Evolutionary conservation across 1,140 invertebrate species (phyloP).

Genomic region (Mylabris phalerata): DNA sequence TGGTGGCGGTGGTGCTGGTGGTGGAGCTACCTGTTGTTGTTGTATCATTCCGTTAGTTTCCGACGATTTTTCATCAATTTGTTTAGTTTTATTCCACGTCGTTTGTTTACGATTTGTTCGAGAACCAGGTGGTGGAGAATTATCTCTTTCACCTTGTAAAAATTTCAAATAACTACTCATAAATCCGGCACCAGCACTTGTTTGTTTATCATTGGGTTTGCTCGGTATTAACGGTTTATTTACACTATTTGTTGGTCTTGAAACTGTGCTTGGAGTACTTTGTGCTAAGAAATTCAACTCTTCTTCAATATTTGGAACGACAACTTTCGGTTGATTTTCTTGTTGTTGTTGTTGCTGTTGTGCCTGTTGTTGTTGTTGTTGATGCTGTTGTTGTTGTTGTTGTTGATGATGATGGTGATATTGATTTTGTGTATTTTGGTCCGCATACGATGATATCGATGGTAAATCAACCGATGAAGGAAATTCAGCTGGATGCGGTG

Average conservation of each 20-base stretch:
- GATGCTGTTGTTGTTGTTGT: slow-evolving; percentile 12
- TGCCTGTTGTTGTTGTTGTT: slow-evolving; percentile 25
- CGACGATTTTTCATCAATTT: slow-evolving; percentile 11
- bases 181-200: slow-evolving; percentile 64
- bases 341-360: slow-evolving; percentile 44
- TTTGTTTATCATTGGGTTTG: slow-evolving; percentile 46
- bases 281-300: slow-evolving; percentile 67
- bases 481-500: slow-evolving; percentile 53
- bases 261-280: slow-evolving; percentile 11
- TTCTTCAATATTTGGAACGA: slow-evolving; percentile 79
- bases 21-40: background rate
- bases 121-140: slow-evolving; percentile 63
- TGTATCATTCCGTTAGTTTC: slow-evolving; percentile 31
- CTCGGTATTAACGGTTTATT: slow-evolving; percentile 24
- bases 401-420: slow-evolving; percentile 16
- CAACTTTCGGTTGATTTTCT: slow-evolving; percentile 69
- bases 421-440: slow-evolving; percentile 32
- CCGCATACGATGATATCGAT: slow-evolving; percentile 52
- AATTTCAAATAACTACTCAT: slow-evolving; percentile 81
- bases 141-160: slow-evolving; percentile 71
- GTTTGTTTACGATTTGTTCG: slow-evolving; percentile 56
- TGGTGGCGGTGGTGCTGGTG: slow-evolving; percentile 26
- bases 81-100: slow-evolving; percentile 48
- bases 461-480: slow-evolving; percentile 59
- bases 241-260: slow-evolving; percentile 22